Conservation (phyloP, 2,888 invertebrate species). For the Eupithecia inturbata region DNA sequence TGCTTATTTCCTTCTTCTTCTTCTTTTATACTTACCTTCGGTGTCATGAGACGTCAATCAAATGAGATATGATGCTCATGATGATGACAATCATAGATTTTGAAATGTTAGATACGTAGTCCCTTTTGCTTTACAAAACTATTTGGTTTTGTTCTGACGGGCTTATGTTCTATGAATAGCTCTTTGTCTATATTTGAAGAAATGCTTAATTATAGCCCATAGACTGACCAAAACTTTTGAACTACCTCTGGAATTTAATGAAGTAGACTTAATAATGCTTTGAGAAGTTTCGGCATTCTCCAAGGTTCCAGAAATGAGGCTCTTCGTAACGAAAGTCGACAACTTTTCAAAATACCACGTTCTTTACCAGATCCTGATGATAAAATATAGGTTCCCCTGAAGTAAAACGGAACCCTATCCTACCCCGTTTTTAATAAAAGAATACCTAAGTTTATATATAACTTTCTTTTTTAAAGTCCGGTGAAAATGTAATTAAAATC, state of each 20-base stretch:
- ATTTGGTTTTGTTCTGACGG: neutral
- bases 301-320: neutral
- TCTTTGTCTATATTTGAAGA: neutral
- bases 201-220: neutral
- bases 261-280: too few species aligned
- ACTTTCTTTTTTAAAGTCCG: neutral
- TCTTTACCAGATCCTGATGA: neutral
- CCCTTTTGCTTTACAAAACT: neutral
- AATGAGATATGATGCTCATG: neutral
- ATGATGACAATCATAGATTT: neutral
- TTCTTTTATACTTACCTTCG: too few species aligned
- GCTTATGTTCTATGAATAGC: neutral
- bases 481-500: neutral
- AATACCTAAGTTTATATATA: neutral
- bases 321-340: neutral
- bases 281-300: conserved; percentile 1
- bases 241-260: neutral
- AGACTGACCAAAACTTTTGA: neutral
- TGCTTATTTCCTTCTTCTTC: too few species aligned
- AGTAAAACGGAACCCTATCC: neutral
- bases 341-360: neutral
- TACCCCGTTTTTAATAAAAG: neutral
- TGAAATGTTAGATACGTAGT: neutral
- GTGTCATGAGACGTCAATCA: too few species aligned
- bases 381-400: neutral